These are phyloP conservation scores for Oconnorella tubifera DNA, from an alignment of 2,888 invertebrate species.

Conservation along the genomic window DNA sequence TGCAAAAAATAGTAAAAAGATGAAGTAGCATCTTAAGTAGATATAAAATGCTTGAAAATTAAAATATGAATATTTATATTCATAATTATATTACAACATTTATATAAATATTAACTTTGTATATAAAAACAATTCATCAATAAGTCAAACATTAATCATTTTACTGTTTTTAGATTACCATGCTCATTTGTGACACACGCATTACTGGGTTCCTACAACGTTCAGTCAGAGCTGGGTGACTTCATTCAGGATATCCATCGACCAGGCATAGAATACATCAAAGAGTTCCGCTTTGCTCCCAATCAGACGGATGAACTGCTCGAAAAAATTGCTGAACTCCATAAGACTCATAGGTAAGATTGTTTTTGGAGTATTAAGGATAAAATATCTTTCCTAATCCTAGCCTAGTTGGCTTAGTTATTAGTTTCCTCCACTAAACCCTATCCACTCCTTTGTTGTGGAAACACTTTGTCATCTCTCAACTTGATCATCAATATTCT, in stretches of 20 bases:
- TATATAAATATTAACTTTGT: not conserved
- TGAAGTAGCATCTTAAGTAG: too few relatives aligned
- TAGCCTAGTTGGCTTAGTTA: not conserved
- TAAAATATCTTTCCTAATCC: not conserved
- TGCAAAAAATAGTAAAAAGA: too few relatives aligned
- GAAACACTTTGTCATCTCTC: too few relatives aligned
- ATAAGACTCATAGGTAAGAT: constrained; percentile 70
- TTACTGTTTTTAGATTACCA: constrained; percentile 79
- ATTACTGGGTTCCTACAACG: constrained; percentile 81
- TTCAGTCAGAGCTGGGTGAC: constrained; percentile 96
- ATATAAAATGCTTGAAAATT: too few relatives aligned
- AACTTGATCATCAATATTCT: too few relatives aligned
- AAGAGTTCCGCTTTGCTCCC: constrained; percentile 89
- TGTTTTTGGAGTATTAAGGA: too few relatives aligned
- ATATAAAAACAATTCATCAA: too few relatives aligned
- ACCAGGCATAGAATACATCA: constrained; percentile 69
- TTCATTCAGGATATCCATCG: constrained; percentile 68
- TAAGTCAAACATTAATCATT: too few relatives aligned
- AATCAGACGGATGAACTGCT: constrained; percentile 84
- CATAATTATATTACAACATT: not conserved
- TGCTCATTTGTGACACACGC: constrained; percentile 97
- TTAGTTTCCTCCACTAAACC: too few relatives aligned
- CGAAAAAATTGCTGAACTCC: constrained; percentile 90
- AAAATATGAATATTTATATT: not conserved
- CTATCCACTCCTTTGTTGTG: too few relatives aligned